These are phyloP conservation scores for Amniataba percoides DNA, from an alignment of 2,797 vertebrate genomes.

Conservation along the genomic window DNA sequence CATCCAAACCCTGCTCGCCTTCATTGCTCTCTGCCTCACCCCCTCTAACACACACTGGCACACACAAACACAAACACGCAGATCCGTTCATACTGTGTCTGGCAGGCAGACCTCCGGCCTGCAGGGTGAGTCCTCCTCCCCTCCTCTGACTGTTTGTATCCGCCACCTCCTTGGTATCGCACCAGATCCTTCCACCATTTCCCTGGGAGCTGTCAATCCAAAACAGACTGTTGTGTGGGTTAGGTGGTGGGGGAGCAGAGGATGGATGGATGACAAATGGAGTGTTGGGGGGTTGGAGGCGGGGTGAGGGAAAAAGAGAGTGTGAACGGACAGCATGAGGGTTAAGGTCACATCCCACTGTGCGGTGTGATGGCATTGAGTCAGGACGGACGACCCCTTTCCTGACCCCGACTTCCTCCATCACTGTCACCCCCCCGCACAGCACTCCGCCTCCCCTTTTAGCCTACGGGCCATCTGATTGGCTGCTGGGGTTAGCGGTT, in stretches of 20 bases:
- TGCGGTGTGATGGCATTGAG: constrained; percentile 55
- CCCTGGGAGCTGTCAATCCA: constrained; percentile 74
- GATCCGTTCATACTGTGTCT: constrained; percentile 68
- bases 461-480: constrained; percentile 47
- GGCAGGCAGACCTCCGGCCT: constrained; percentile 71
- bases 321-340: constrained; percentile 69
- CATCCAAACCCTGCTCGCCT: neutral
- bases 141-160: constrained; percentile 55
- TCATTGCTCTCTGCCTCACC: neutral
- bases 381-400: constrained; percentile 52
- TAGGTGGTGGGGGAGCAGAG: neutral
- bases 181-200: constrained; percentile 51
- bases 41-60: constrained; percentile 22
- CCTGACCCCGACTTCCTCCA: constrained; percentile 61
- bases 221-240: constrained; percentile 51
- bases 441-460: constrained; percentile 9
- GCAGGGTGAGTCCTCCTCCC: constrained; percentile 65
- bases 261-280: constrained; percentile 59
- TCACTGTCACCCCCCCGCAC: constrained; percentile 38
- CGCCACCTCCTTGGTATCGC: constrained; percentile 62
- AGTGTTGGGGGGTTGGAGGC: constrained; percentile 32
- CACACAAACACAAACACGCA: constrained; percentile 25
- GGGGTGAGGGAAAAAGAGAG: constrained; percentile 38
- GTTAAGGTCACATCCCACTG: constrained; percentile 71
- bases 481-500: constrained; percentile 61